Evolutionary conservation across 64 coral and sea anemone genomes (phyloP), one percentile per base, ranked within the genome.

Genomic region (Porites australiensis): DNA sequence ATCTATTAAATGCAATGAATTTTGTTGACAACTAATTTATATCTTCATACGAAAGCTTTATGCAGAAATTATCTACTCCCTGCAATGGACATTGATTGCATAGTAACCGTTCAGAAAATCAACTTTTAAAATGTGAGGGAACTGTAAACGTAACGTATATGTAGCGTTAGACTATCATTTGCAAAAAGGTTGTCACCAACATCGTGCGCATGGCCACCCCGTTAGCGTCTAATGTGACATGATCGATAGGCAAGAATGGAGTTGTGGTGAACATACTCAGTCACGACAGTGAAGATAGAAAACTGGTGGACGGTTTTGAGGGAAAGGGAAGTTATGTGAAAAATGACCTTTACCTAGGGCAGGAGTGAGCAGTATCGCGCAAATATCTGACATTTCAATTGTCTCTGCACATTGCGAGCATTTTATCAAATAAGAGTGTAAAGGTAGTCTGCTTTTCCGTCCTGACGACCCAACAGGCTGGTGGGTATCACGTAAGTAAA

Each of bases 401-500:
- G 75, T 66, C 12, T 93, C 83, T 10, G 15, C 37, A 16, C 50
- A 46, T 20, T 93, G 83, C 47, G 74, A 93, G 67, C 91, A 93
- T 51, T 81, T 71, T 73, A 70, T 88, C 45, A 88, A 73, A 48
- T 88, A 58, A 50, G 83, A 93, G 16, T 93, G 91, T 44, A 12
- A 12, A 16, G 50, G 22, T 7, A 55, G 43, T 19, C 4, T 6
- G 0, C 15, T 74, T 49, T 43, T 86, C 20, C 4, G 27, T 61
- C 10, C 3, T 19, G 50, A 44, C 13, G 3, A 85, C 52, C 4
- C 4, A 48, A 63, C 77, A 71, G 59, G 82, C 16, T 84, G 72
- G 88, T 76, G 79, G 93, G 18, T 86, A 50, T 87, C 72, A 91
- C 68, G 48, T n/a, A n/a, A n/a, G n/a, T n/a, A n/a, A n/a, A n/a